Conservation (phyloP, 2,113 vertebrate genomes). For the Mesocricetus auratus region DNA sequence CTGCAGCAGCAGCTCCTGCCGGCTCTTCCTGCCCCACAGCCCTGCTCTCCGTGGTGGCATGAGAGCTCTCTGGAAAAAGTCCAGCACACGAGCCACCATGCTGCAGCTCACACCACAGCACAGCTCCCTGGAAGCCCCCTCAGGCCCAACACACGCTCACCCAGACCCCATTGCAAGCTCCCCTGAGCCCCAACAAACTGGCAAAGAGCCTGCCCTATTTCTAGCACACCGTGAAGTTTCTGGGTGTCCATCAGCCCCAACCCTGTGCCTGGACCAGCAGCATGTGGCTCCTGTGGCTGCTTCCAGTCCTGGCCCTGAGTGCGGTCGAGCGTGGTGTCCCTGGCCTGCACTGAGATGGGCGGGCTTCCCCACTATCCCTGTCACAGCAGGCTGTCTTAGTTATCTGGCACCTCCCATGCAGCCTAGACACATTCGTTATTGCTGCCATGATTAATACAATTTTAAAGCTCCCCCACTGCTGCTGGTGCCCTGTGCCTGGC, state of each 20-base stretch:
- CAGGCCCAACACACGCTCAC: neutral
- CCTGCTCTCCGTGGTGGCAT: neutral
- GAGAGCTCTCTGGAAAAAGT: neutral
- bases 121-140: neutral
- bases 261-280: neutral
- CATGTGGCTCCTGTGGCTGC: neutral
- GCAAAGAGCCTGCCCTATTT: neutral
- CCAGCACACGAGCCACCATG: neutral
- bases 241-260: neutral
- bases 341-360: neutral
- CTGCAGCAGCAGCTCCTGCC: neutral
- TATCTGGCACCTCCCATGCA: neutral
- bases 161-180: neutral
- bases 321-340: neutral
- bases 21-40: neutral
- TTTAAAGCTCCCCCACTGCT: conserved; percentile 53
- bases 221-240: neutral
- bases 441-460: conserved; percentile 48
- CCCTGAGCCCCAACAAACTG: neutral
- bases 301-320: neutral
- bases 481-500: neutral
- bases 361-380: neutral
- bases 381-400: neutral
- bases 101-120: neutral
- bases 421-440: conserved; percentile 8